A percentile compares a stretch with the other conserved stretches of the same genome.
These are phyloP conservation scores for Lucilia sericata DNA, from an alignment of 1,140 invertebrate species.

Conservation along the genomic window DNA sequence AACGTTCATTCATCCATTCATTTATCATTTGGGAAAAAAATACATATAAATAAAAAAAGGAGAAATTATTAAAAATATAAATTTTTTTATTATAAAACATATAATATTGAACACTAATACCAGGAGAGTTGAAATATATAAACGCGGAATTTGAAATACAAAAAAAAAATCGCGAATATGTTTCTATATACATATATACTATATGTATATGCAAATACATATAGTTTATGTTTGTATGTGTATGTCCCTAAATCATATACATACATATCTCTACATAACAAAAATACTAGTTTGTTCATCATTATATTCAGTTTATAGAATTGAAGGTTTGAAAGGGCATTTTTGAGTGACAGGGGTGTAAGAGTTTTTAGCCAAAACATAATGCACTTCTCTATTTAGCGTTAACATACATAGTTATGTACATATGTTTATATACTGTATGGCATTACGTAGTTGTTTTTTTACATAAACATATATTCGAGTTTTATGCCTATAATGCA, in stretches of 20 bases:
- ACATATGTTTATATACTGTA: too few relatives aligned
- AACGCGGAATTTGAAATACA: neutral
- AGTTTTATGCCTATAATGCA: too few relatives aligned
- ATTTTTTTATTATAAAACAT: neutral
- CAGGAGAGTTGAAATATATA: neutral
- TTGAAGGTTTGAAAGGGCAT: neutral
- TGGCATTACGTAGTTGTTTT: too few relatives aligned
- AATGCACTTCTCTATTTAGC: neutral
- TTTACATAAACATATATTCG: too few relatives aligned
- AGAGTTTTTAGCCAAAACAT: neutral
- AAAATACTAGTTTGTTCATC: neutral
- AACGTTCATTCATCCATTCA: neutral
- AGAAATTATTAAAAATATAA: neutral
- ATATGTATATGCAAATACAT: neutral
- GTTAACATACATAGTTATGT: neutral
- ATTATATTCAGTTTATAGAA: neutral
- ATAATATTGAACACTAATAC: neutral
- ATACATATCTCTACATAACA: neutral
- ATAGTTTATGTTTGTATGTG: neutral
- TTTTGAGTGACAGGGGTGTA: neutral
- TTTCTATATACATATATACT: too few relatives aligned
- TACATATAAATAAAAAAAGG: neutral
- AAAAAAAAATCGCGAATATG: neutral
- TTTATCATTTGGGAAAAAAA: neutral
- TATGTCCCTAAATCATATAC: neutral